phyloP scores from a whole-genome alignment of 1,140 invertebrate genomes.

The Drusus annulatus region DNA sequence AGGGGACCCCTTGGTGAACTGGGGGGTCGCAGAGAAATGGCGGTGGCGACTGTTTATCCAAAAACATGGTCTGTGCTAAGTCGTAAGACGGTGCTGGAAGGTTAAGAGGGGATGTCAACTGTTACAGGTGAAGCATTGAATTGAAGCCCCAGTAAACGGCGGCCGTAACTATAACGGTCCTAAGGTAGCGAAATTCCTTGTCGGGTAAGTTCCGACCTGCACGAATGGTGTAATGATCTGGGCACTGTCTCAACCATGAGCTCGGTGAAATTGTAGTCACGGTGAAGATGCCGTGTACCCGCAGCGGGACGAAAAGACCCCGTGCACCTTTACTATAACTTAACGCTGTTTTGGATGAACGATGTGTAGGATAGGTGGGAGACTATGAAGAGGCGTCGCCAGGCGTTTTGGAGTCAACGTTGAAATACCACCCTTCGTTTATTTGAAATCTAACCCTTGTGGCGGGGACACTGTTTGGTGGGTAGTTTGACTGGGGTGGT shows the following conservation, averaged over 20 bases:
- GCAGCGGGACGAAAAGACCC: slow-evolving; percentile 64
- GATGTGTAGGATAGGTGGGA: slow-evolving; percentile 55
- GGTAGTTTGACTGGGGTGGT: slow-evolving; percentile 60
- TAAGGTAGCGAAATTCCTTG: slow-evolving; percentile 62
- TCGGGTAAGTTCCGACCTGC: slow-evolving; percentile 60
- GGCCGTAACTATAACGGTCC: slow-evolving; percentile 68
- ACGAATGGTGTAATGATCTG: slow-evolving; percentile 60
- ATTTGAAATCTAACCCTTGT: slow-evolving; percentile 24
- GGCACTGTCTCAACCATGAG: slow-evolving; percentile 55
- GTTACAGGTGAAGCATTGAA: slow-evolving; percentile 35
- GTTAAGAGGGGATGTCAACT: slow-evolving; percentile 53
- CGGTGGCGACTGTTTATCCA: too few relatives aligned
- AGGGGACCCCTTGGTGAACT: too few relatives aligned
- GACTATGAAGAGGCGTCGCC: slow-evolving; percentile 45
- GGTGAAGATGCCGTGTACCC: slow-evolving; percentile 62
- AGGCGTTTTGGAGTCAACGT: slow-evolving; percentile 43
- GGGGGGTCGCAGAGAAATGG: too few relatives aligned
- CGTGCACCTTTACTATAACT: slow-evolving; percentile 61
- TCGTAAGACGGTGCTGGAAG: slow-evolving; percentile 59
- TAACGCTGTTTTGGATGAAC: slow-evolving; percentile 46
- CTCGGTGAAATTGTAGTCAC: slow-evolving; percentile 63
- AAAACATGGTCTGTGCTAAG: too few relatives aligned
- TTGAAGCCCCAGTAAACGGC: slow-evolving; percentile 67
- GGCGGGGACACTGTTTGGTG: slow-evolving; percentile 51
- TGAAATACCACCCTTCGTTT: slow-evolving; percentile 51